A percentile compares a stretch with the other conserved stretches of the same genome.
Conservation (phyloP, 2,113 vertebrate species). For the Lycaon pictus region DNA sequence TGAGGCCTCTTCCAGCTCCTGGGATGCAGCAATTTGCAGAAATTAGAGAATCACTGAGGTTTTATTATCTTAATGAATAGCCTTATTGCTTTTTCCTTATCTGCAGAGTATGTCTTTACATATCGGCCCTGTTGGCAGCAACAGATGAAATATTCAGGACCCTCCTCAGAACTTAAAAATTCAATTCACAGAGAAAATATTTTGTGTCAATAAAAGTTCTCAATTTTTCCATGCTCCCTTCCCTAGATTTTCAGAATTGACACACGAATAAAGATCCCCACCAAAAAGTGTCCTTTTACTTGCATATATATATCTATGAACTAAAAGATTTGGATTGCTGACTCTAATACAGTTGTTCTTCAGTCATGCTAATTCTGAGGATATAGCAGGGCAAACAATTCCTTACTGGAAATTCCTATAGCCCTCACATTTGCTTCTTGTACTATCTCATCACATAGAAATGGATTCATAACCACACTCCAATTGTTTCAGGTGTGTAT, state of each 20-base stretch:
- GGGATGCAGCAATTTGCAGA: neutral
- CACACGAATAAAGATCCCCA: neutral
- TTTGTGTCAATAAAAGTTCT: neutral
- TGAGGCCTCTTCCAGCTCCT: neutral
- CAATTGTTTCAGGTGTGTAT: neutral
- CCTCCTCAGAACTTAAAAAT: neutral
- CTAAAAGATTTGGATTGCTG: neutral
- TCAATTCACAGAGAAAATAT: constrained; percentile 16
- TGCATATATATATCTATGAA: neutral
- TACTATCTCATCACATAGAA: neutral
- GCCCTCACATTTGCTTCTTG: neutral
- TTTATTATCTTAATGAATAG: neutral
- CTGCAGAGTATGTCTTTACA: neutral
- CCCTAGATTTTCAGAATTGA: neutral
- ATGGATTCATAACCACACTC: neutral
- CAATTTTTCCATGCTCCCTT: neutral
- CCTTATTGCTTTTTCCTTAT: neutral
- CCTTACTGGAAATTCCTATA: neutral
- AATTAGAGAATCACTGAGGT: neutral
- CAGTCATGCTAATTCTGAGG: neutral
- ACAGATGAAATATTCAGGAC: neutral
- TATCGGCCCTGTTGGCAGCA: neutral
- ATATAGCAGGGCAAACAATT: neutral
- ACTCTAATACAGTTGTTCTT: neutral
- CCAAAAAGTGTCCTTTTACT: neutral